These are phyloP conservation scores for Tetramorium parvispinum DNA, from an alignment of 1,140 invertebrate genomes.

Conservation along the genomic window DNA sequence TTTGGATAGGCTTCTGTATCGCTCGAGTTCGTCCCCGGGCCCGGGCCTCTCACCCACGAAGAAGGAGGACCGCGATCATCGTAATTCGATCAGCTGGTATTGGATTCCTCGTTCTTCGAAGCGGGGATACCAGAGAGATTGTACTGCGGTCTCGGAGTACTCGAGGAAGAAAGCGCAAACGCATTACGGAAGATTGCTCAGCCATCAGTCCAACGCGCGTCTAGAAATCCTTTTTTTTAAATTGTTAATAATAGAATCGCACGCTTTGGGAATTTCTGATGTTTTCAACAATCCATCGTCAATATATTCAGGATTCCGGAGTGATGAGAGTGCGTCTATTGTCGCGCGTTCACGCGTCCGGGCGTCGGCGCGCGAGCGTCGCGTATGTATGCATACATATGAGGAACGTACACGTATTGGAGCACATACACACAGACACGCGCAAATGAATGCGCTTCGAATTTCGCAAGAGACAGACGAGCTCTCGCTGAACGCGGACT, in stretches of 20 bases:
- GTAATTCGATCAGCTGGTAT: constrained; percentile 63
- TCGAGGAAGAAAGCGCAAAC: not conserved
- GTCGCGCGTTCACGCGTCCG: not conserved
- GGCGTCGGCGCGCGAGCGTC: not conserved
- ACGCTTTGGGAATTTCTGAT: not conserved
- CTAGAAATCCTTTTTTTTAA: not conserved
- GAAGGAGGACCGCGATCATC: constrained; percentile 58
- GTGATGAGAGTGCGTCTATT: constrained; percentile 38
- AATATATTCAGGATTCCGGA: constrained; percentile 23
- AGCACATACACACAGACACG: constrained; percentile 1
- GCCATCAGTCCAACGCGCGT: not conserved
- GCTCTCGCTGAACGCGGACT: constrained; percentile 10
- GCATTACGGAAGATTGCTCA: not conserved
- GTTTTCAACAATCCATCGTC: not conserved
- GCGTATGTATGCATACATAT: not conserved
- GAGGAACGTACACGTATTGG: not conserved
- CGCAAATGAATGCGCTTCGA: constrained; percentile 26
- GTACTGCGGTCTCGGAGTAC: not conserved
- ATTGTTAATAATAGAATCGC: not conserved
- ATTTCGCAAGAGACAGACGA: constrained; percentile 53
- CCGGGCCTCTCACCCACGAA: constrained; percentile 6
- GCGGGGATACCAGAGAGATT: not conserved
- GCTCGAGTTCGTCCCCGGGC: constrained; percentile 52
- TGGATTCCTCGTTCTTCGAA: constrained; percentile 11
- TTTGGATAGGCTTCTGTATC: constrained; percentile 74